Base-by-base conservation (phyloP, 2,113 vertebrate genomes). In the Alligator sinensis region DNA sequence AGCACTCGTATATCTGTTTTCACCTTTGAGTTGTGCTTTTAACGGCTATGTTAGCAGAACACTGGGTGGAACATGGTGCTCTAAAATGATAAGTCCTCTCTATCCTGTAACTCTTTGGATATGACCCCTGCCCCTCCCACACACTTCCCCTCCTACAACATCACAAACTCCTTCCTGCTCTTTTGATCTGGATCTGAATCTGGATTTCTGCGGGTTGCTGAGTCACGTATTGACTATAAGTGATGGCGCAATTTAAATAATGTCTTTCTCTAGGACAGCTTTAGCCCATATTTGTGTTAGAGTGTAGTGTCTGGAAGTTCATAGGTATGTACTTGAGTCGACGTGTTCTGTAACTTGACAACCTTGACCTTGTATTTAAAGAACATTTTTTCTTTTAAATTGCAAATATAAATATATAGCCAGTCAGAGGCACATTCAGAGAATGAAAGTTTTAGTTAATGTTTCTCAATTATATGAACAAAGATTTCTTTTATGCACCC, bases 391-490 rank as follows among this genome's bases (percentile, higher is more conserved):
- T 81, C 84, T 3, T 90, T 91, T 88, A 54, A 75, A 25, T 2
- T 47, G 47, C 7, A 47, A 47, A 47, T 47, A 47, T 47, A 47
- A 47, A 47, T 47, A 47, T 92, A 74, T 47, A 94, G 12, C 47
- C 3, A 4, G 28, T 90, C 22, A 3, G 10, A 86, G 93, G 81
- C 54, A 58, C 27, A 59, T 30, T 84, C 89, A 55, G 77, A 62
- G 63, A 90, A 63, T 58, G 80, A 77, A 91, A 92, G 19, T 12
- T 87, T 93, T 72, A 58, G 81, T 91, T 82, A 76, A 55, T 86
- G 81, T 30, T 81, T 97, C 58, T 22, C 2, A 74, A 84, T 77
- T 96, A n/a, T 81, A 57, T 28, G 62, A 89, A 91, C 66, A 76
- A 78, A 80, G 27, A 86, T 57, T 9, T 64, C 47, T 95, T 90